Conservation (phyloP, 2,888 invertebrate genomes). For the Cephus spinipes region DNA sequence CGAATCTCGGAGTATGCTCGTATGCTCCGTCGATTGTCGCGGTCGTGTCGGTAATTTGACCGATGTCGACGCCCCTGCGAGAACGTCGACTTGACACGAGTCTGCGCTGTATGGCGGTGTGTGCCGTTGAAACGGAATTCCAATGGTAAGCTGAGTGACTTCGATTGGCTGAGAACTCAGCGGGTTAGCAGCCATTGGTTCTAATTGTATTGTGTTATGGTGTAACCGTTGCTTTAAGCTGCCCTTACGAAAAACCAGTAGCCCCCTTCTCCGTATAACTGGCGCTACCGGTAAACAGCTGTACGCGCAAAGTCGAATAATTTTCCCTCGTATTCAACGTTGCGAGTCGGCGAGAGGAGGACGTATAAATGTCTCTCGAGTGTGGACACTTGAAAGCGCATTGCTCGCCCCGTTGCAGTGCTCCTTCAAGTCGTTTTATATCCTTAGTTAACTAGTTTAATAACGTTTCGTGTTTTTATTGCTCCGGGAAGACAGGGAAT, state of each 20-base stretch:
- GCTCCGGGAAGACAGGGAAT: no score
- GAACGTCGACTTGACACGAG: no score
- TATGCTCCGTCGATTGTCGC: no score
- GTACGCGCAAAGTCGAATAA: constrained; percentile 18
- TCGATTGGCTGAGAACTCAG: constrained; percentile 17
- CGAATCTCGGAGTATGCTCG: no score
- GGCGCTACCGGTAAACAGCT: constrained; percentile 31
- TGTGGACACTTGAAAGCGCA: constrained; percentile 6
- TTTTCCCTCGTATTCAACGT: constrained; percentile 31
- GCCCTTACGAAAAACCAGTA: constrained; percentile 22
- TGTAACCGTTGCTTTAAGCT: constrained; percentile 32
- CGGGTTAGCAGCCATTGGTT: constrained; percentile 16
- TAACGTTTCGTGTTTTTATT: no score
- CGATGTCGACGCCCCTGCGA: no score
- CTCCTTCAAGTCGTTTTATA: neutral
- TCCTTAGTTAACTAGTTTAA: no score
- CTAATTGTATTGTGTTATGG: constrained; percentile 22
- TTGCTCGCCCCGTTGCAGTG: neutral
- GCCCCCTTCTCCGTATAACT: constrained; percentile 17
- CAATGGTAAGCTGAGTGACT: neutral
- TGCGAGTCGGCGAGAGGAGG: constrained; percentile 26
- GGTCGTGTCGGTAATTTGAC: no score
- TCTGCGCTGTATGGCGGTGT: no score
- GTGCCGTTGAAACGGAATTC: no score
- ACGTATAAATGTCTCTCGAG: constrained; percentile 10